phyloP scores from a whole-genome alignment of 2,797 vertebrate genomes.

The Australoheros facetus region DNA sequence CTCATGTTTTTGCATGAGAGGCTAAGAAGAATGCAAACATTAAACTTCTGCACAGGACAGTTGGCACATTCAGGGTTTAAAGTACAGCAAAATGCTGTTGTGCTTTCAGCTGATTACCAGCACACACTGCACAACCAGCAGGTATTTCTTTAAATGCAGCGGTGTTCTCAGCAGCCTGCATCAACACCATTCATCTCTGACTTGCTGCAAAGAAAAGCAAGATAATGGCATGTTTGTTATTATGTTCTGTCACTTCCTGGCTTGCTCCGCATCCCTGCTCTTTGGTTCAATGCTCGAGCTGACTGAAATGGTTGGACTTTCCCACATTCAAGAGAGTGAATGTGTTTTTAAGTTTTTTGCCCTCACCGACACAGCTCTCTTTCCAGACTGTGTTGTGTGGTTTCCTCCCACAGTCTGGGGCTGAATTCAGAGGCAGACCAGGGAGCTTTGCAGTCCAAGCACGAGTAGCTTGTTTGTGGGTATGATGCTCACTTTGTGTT shows the following conservation, averaged over 20 bases:
- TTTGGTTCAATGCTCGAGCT: constrained; percentile 34
- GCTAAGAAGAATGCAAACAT: constrained; percentile 24
- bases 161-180: background rate
- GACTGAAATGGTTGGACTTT: constrained; percentile 57
- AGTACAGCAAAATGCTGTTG: background rate
- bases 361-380: constrained; percentile 46
- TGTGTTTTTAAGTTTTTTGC: constrained; percentile 49
- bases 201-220: constrained; percentile 20
- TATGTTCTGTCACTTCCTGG: constrained; percentile 24
- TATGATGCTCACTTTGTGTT: constrained; percentile 66
- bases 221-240: constrained; percentile 55
- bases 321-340: constrained; percentile 63
- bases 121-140: background rate
- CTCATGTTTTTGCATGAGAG: background rate
- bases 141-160: background rate
- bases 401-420: constrained; percentile 64
- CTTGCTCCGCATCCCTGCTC: constrained; percentile 13
- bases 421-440: constrained; percentile 67
- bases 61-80: background rate
- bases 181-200: constrained; percentile 5
- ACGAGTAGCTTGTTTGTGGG: constrained; percentile 60
- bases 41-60: background rate
- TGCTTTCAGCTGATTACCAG: background rate
- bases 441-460: constrained; percentile 75
- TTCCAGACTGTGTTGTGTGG: constrained; percentile 61